Evolutionary conservation across 2,797 vertebrate genomes (phyloP), one percentile per base, ranked within the genome.

Genomic region (Zenarchopterus dispar): DNA sequence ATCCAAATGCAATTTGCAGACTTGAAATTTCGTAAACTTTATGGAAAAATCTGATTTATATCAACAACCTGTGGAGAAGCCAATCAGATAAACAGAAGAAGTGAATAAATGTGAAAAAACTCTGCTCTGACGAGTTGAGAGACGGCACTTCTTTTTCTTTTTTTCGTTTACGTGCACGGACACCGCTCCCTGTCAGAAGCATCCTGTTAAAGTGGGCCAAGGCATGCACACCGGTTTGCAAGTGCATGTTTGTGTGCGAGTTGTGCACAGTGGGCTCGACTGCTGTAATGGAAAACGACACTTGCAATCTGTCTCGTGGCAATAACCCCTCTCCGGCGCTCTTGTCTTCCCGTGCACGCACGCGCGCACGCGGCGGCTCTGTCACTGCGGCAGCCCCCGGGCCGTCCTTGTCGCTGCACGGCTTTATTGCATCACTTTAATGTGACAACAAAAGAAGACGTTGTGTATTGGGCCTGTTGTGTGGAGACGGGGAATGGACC

Each of bases 291-390:
- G 91, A 92, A 94, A 93, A 92, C 92, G 92, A 93, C 92, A 94
- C 90, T 91, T 93, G 89, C 92, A 93, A 93, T 94, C 91, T 93
- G 93, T 94, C 91, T 93, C 83, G 82, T 93, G 90, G 91, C 90
- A 92, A 91, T 92, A 93, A 89, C 91, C 90, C 88, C 87, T 90
- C 88, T 90, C 87, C 87, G 89, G 68, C 54, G 85, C 80, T 86
- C 87, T 84, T 58, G 85, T 88, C 88, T 90, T 70, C 69, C 61
- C 70, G 11, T 44, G 16, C 41, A 6, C 44, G n/a, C 46, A 21
- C 33, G 4, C 15, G 17, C 9, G n/a, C 23, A 2, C 11, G 39
- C 60, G 63, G 62, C 16, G 77, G 81, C 78, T 82, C 84, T 84
- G 80, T 84, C 80, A 82, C 75, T 17, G 73, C 71, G 18, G 77